phyloP scores from a whole-genome alignment of 2,888 invertebrate genomes.

The Plagiodera versicolora region DNA sequence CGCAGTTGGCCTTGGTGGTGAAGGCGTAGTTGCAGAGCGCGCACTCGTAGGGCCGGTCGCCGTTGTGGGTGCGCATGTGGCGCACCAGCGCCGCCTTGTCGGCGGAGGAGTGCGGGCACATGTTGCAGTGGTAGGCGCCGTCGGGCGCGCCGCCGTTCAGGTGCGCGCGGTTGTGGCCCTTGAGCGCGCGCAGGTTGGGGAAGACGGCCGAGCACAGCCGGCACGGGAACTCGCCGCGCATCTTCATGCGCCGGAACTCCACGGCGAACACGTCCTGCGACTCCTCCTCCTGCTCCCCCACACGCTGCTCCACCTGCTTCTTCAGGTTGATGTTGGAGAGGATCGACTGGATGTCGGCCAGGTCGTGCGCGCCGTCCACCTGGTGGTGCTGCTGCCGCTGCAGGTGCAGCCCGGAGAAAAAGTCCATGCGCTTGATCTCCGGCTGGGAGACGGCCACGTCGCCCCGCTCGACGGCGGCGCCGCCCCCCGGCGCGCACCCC shows the following conservation, averaged over 20 bases:
- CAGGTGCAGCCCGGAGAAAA: constrained; percentile 80
- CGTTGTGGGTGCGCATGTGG: constrained; percentile 93
- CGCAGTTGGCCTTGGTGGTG: constrained; percentile 96
- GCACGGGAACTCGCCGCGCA: constrained; percentile 88
- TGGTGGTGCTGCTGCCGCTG: too few relatives aligned
- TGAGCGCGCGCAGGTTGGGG: constrained; percentile 84
- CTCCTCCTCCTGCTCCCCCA: constrained; percentile 65
- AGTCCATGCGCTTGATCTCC: constrained; percentile 71
- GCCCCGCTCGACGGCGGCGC: constrained; percentile 49
- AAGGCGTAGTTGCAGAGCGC: constrained; percentile 95
- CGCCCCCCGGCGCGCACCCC: constrained; percentile 51
- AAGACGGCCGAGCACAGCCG: constrained; percentile 85
- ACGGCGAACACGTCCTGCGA: constrained; percentile 82
- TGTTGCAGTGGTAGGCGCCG: constrained; percentile 88
- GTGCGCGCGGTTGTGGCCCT: constrained; percentile 88
- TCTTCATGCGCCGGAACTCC: constrained; percentile 85
- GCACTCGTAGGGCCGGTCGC: constrained; percentile 93
- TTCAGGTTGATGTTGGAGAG: constrained; percentile 75
- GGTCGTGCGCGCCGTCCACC: constrained; percentile 69
- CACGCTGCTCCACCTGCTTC: constrained; percentile 40
- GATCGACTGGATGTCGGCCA: constrained; percentile 86
- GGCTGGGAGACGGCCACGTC: constrained; percentile 56
- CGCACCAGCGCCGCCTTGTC: constrained; percentile 91
- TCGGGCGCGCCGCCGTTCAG: constrained; percentile 72
- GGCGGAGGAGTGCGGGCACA: constrained; percentile 86